Conservation (phyloP, 2,888 invertebrate species). For the Dasypolia templi region DNA sequence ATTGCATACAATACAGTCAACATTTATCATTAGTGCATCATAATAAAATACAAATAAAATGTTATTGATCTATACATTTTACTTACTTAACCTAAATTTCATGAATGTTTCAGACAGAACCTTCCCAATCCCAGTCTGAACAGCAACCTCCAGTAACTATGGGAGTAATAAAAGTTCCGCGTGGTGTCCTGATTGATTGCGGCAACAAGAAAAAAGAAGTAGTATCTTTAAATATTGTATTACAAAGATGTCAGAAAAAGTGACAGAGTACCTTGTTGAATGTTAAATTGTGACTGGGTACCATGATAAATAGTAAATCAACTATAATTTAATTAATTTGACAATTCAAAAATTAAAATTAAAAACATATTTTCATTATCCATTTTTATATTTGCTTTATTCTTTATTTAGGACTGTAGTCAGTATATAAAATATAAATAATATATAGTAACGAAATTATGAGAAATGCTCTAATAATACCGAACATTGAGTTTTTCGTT, state of each 20-base stretch:
- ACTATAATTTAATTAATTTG: conserved; percentile 17
- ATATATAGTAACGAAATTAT: conserved; percentile 83
- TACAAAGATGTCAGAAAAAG: conserved; percentile 69
- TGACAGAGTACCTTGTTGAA: conserved; percentile 5
- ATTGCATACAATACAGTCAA: conserved; percentile 5
- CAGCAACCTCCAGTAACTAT: conserved; percentile 57
- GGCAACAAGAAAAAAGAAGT: conserved; percentile 75
- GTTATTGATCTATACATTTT: background rate
- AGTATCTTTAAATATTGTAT: conserved; percentile 76
- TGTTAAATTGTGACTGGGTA: conserved; percentile 22
- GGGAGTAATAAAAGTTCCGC: conserved; percentile 77
- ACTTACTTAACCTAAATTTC: conserved; percentile 7
- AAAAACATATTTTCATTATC: conserved; percentile 19
- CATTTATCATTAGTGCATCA: conserved; percentile 6
- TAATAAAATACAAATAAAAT: conserved; percentile 12
- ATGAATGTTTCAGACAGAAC: conserved; percentile 70
- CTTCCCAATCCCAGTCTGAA: conserved; percentile 23
- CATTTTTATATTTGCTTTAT: conserved; percentile 50
- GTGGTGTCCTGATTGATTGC: conserved; percentile 74
- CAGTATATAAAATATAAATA: conserved; percentile 85
- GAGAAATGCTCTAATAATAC: conserved; percentile 88
- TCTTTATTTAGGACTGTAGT: conserved; percentile 81
- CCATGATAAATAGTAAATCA: conserved; percentile 24
- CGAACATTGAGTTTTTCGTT: conserved; percentile 88
- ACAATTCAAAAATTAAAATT: conserved; percentile 27